Percentiles rank a stretch among this genome's conserved stretches.
These are phyloP conservation scores for Dasysyrphus tricinctus DNA, from an alignment of 2,888 invertebrate species.

Conservation along the genomic window DNA sequence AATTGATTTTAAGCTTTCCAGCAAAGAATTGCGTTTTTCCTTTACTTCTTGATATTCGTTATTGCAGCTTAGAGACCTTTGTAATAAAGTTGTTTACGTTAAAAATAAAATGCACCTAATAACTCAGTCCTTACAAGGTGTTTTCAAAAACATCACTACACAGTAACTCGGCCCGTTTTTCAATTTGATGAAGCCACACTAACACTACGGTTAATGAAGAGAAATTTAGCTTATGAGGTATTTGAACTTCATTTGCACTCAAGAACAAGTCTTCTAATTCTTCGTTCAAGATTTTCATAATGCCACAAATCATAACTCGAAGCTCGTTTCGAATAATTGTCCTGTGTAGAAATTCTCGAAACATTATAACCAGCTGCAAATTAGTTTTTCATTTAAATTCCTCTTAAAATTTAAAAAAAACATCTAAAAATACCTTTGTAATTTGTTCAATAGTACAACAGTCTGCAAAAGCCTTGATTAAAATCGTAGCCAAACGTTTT, in stretches of 20 bases:
- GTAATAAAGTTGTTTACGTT: not conserved
- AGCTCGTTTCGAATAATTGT: conserved; percentile 85
- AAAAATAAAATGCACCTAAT: not conserved
- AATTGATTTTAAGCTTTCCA: conserved; percentile 83
- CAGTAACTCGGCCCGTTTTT: conserved; percentile 35
- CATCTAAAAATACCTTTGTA: conserved; percentile 84
- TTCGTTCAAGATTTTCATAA: conserved; percentile 83
- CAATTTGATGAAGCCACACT: conserved; percentile 88
- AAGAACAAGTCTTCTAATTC: conserved; percentile 80
- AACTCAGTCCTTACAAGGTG: conserved; percentile 69
- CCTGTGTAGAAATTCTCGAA: conserved; percentile 85
- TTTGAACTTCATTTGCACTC: conserved; percentile 71
- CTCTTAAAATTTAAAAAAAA: not conserved
- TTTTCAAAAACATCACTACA: conserved; percentile 76
- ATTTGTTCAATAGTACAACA: conserved; percentile 85
- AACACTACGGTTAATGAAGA: conserved; percentile 88
- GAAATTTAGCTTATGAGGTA: conserved; percentile 84
- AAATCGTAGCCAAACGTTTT: conserved; percentile 85
- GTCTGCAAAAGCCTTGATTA: conserved; percentile 86
- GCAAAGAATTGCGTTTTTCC: conserved; percentile 83
- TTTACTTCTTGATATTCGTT: conserved; percentile 76
- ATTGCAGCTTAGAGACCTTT: conserved; percentile 70
- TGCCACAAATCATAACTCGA: conserved; percentile 84
- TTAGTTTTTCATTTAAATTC: not conserved
- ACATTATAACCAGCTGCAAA: conserved; percentile 81